Base-by-base conservation (phyloP, 2,113 vertebrate genomes). In the Glaucidium brasilianum region DNA sequence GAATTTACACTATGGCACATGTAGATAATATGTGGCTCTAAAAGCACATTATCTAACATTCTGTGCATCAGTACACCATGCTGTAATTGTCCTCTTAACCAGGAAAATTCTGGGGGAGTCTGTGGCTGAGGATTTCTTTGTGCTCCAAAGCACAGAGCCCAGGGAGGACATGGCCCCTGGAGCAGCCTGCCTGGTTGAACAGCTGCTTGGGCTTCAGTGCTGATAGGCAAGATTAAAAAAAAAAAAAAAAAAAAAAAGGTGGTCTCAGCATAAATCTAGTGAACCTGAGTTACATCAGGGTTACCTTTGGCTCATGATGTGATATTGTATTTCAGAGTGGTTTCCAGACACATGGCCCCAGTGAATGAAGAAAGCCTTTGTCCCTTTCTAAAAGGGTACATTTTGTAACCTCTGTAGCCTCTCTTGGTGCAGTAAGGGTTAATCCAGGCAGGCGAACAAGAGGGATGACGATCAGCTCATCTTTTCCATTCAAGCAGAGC, bases 401-500 rank as follows among this genome's bases (percentile, higher is more conserved):
- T 25, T 45, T 32, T 75, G 13, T 29, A 43, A 50, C 21, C 52
- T 66, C 20, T 20, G 26, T 7, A 47, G 58, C 58, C 27, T 68
- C 20, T 45, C 50, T 37, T 13, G 58, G 75, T 62, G 75, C 67
- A 67, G 58, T 8, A 37, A 93, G 94, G 80, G 92, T 94, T 97
- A 97, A 94, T 52, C 56, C 92, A 86, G 80, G 68, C 66, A 41
- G 47, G 37, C 1, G 32, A 92, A 82, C 43, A 73, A 78, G 64
- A 15, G 64, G 69, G 83, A 84, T 91, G 80, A 89, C 92, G 74
- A 94, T 88, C 89, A 71, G 88, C 58, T 96, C 83, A 95, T 95
- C 95, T 96, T 97, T 98, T 97, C 96, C 96, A 93, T 50, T 86
- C 78, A 91, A 50, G 56, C 94, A 92, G 39, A 81, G 90, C 60